phyloP scores from a whole-genome alignment of 2,797 vertebrate genomes.

The Hyperoplus lanceolatus region DNA sequence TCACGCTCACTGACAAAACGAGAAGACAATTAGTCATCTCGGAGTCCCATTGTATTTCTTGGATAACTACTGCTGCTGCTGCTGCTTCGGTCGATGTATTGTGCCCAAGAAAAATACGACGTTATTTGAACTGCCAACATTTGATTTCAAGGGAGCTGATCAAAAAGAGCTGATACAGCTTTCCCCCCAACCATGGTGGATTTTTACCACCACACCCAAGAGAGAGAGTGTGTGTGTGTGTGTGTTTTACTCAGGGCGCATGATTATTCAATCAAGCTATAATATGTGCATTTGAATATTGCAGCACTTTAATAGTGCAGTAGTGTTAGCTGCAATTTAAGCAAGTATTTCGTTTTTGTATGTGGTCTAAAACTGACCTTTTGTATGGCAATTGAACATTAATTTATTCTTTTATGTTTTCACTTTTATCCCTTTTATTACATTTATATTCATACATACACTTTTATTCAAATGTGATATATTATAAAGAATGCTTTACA shows the following conservation, averaged over 20 bases:
- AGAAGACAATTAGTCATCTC: slow-evolving; percentile 58
- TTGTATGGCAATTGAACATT: neutral
- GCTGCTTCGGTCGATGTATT: neutral
- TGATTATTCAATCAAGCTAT: slow-evolving; percentile 36
- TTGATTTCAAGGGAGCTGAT: slow-evolving; percentile 11
- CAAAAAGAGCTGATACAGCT: neutral
- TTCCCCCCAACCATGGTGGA: neutral
- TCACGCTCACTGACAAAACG: slow-evolving; percentile 54
- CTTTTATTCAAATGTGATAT: neutral
- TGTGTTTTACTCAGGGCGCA: slow-evolving; percentile 27
- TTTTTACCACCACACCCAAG: slow-evolving; percentile 6
- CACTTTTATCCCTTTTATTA: neutral
- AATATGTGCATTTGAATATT: slow-evolving; percentile 21
- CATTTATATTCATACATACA: neutral
- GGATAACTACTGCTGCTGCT: slow-evolving; percentile 9
- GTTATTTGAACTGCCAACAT: slow-evolving; percentile 9
- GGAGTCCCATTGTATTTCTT: slow-evolving; percentile 43
- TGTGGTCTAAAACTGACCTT: neutral
- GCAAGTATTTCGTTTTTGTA: neutral
- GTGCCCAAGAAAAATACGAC: neutral
- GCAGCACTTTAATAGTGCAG: slow-evolving; percentile 38
- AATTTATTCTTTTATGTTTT: neutral
- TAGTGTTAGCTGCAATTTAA: slow-evolving; percentile 2
- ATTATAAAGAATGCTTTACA: neutral
- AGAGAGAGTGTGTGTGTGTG: slow-evolving; percentile 27